Percentiles rank a stretch among this genome's conserved stretches.
Evolutionary conservation across 1,140 invertebrate genomes (phyloP).

Genomic region (Sitophilus oryzae): DNA sequence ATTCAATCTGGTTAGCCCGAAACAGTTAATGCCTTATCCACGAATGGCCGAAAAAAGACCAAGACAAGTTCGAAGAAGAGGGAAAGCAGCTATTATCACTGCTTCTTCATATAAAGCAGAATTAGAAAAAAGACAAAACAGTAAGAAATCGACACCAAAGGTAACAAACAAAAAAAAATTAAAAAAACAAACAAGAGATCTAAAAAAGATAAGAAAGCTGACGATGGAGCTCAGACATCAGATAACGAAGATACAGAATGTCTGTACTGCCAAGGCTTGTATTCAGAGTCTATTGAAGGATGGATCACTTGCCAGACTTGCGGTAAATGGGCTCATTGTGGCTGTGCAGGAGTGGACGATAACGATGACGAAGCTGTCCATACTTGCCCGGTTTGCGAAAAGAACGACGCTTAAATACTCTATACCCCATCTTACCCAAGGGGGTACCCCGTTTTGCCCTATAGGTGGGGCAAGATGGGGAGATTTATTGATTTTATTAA

Average conservation of each 20-base stretch:
- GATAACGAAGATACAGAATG: slow-evolving; percentile 34
- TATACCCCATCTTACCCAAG: neutral
- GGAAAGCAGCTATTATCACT: neutral
- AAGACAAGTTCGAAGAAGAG: slow-evolving; percentile 1
- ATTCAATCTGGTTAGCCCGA: no score
- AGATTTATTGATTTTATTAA: no score
- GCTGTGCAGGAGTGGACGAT: slow-evolving; percentile 31
- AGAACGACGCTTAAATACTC: neutral
- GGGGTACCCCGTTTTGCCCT: neutral
- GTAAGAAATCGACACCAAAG: neutral
- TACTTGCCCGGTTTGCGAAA: neutral
- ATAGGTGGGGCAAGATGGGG: neutral
- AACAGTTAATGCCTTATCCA: slow-evolving; percentile 2
- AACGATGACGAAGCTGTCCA: neutral
- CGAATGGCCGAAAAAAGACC: neutral
- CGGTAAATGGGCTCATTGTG: slow-evolving; percentile 37
- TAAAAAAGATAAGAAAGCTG: neutral
- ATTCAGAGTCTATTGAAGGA: slow-evolving; percentile 34
- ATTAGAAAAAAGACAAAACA: no score
- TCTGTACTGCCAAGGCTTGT: slow-evolving; percentile 31
- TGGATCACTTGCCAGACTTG: slow-evolving; percentile 38
- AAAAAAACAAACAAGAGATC: neutral
- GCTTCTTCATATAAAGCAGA: no score
- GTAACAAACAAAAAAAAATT: neutral
- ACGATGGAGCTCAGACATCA: neutral